Conservation (phyloP, 2,888 invertebrate species). For the Ochlodes sylvanus region DNA sequence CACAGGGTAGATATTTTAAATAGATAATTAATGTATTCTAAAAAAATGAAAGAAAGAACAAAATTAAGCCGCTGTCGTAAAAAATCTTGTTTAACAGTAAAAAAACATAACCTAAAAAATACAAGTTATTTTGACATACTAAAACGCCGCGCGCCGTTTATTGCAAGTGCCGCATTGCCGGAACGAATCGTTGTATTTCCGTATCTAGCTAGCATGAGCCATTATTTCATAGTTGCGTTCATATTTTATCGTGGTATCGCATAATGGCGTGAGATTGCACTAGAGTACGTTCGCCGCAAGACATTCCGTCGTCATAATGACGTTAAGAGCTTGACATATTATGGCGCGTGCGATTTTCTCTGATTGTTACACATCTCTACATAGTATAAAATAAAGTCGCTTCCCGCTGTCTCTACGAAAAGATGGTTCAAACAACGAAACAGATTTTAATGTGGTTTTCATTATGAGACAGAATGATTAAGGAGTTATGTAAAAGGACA, state of each 20-base stretch:
- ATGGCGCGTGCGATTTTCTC: slow-evolving; percentile 44
- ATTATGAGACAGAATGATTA: too few relatives aligned
- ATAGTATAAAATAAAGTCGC: too few relatives aligned
- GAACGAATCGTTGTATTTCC: slow-evolving; percentile 32
- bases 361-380: background rate
- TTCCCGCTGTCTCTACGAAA: too few relatives aligned
- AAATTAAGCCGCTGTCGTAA: too few relatives aligned
- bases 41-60: too few relatives aligned
- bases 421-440: too few relatives aligned
- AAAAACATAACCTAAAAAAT: background rate
- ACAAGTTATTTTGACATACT: background rate
- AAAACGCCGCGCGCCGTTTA: slow-evolving; percentile 19
- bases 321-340: slow-evolving; percentile 43
- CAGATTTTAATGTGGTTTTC: too few relatives aligned
- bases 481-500: too few relatives aligned
- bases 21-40: too few relatives aligned
- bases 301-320: slow-evolving; percentile 46
- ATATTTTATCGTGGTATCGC: slow-evolving; percentile 47
- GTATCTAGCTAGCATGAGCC: slow-evolving; percentile 19
- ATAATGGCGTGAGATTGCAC: slow-evolving; percentile 58
- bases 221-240: slow-evolving; percentile 40
- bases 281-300: slow-evolving; percentile 48
- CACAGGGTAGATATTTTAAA: too few relatives aligned
- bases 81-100: too few relatives aligned
- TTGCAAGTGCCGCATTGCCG: slow-evolving; percentile 12